Conservation (phyloP, 2,113 vertebrate species). For the Anthoscopus minutus region DNA sequence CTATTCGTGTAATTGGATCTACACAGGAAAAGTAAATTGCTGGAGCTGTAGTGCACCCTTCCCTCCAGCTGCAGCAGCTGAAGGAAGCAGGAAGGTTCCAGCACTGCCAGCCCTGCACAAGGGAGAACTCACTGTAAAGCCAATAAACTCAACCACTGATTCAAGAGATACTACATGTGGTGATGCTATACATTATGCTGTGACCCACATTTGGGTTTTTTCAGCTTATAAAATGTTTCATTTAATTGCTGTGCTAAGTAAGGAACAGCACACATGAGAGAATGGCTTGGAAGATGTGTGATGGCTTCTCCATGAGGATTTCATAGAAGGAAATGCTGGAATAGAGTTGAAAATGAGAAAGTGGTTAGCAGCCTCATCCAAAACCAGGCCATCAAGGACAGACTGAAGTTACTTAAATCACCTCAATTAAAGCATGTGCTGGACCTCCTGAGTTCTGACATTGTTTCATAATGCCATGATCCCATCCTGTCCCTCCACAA, state of each 20-base stretch:
- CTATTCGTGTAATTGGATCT: neutral
- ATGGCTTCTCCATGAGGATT: neutral
- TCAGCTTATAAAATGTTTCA: neutral
- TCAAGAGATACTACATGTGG: constrained; percentile 26
- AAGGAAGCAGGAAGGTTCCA: neutral
- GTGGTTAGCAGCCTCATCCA: neutral
- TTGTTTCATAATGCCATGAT: neutral
- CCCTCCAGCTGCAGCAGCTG: neutral
- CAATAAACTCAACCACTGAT: constrained; percentile 33
- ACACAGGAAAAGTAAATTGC: neutral
- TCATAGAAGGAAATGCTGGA: neutral
- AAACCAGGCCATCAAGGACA: neutral
- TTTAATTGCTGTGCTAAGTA: neutral
- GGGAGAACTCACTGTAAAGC: neutral
- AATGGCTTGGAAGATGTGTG: rapidly evolving
- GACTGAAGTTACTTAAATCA: neutral
- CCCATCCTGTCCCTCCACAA: neutral
- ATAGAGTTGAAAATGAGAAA: neutral
- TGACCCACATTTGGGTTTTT: constrained; percentile 30
- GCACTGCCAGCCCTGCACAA: neutral
- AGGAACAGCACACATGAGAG: neutral
- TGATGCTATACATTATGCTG: neutral
- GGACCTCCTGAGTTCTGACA: neutral
- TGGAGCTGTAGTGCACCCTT: neutral
- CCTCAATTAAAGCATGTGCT: rapidly evolving